Evolutionary conservation across 1,140 invertebrate genomes (phyloP).

Genomic region (Megalonaias nervosa): DNA sequence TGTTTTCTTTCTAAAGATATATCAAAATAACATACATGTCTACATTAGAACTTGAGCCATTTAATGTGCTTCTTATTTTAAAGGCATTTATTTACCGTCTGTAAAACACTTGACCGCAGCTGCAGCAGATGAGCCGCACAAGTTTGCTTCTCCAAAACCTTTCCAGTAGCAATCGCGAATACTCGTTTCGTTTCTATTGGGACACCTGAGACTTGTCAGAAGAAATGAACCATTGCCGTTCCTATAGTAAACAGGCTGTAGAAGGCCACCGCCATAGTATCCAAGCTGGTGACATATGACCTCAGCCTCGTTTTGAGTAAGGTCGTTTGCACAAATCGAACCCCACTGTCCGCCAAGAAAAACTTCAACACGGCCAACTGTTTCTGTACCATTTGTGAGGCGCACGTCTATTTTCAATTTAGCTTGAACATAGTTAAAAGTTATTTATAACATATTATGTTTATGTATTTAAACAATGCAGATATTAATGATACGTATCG

Average conservation of each 20-base stretch:
- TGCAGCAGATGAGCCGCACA: not conserved
- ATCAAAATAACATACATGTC: no score
- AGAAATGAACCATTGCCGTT: conserved; percentile 26
- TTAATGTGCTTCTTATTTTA: not conserved
- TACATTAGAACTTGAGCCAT: no score
- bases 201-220: conserved; percentile 35
- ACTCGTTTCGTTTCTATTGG: no score
- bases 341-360: conserved; percentile 26
- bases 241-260: conserved; percentile 20
- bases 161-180: not conserved
- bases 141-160: not conserved
- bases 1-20: no score
- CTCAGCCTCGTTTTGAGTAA: conserved; percentile 17
- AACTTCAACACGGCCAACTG: conserved; percentile 27
- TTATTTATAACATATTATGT: no score
- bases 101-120: not conserved
- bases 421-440: not conserved
- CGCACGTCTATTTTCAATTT: conserved; percentile 18
- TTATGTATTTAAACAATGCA: no score
- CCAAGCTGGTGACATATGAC: conserved; percentile 26
- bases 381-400: conserved; percentile 21
- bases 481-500: not conserved
- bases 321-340: conserved; percentile 58
- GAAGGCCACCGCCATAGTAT: conserved; percentile 22
- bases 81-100: not conserved